Percentiles rank a stretch among this genome's conserved stretches.
phyloP scores from a whole-genome alignment of 2,888 invertebrate genomes.

The Sinhomidia bicolor region DNA sequence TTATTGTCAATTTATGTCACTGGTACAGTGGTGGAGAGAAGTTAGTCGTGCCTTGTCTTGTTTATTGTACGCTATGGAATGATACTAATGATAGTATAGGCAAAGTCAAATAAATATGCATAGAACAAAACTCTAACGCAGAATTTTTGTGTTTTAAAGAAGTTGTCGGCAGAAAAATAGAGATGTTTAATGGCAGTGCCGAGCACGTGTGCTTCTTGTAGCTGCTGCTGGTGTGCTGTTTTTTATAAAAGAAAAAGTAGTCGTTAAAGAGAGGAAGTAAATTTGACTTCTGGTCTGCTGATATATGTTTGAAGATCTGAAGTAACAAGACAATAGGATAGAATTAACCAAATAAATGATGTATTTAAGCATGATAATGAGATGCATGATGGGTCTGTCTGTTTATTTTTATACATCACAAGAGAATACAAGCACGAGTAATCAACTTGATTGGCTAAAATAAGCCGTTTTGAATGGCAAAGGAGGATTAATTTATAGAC shows the following conservation, averaged over 20 bases:
- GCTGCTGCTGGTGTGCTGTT: too few relatives aligned
- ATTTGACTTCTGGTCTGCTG: background rate
- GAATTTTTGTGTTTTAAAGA: background rate
- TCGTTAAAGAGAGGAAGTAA: background rate
- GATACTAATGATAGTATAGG: too few relatives aligned
- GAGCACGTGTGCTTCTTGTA: too few relatives aligned
- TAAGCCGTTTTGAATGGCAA: background rate
- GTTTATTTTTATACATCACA: background rate
- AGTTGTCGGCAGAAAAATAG: background rate
- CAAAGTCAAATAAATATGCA: background rate
- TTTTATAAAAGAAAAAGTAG: background rate
- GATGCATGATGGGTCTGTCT: too few relatives aligned
- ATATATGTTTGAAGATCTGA: background rate
- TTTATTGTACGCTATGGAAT: background rate
- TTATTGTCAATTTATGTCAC: slow-evolving; percentile 26
- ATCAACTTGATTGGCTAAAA: background rate
- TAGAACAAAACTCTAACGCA: background rate
- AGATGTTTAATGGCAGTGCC: too few relatives aligned
- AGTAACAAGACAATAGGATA: slow-evolving; percentile 18
- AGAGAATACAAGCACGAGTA: background rate
- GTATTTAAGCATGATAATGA: background rate
- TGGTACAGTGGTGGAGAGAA: background rate
- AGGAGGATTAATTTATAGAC: background rate
- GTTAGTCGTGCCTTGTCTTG: background rate
- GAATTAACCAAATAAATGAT: slow-evolving; percentile 12